Evolutionary conservation across 2,888 invertebrate species (phyloP).

Genomic region (Eucera pruinosa): DNA sequence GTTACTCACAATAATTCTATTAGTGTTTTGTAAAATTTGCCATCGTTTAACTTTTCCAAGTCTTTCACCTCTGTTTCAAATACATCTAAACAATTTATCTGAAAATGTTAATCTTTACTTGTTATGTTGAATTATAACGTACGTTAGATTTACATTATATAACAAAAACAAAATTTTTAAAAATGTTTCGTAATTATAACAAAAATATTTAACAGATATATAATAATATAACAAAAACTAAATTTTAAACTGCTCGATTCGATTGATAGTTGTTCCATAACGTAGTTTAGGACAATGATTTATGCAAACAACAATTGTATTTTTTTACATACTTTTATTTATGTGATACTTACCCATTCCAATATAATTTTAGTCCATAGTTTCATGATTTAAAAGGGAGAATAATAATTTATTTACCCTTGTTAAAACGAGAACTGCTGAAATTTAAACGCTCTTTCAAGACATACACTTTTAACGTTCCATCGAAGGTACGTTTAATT

Average conservation of each 20-base stretch:
- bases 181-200: neutral
- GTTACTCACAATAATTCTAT: constrained; percentile 74
- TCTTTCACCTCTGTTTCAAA: constrained; percentile 61
- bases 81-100: constrained; percentile 85
- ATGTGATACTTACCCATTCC: constrained; percentile 71
- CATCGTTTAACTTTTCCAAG: constrained; percentile 72
- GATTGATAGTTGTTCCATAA: neutral
- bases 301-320: neutral
- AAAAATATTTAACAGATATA: neutral
- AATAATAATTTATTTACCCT: constrained; percentile 11
- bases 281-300: neutral
- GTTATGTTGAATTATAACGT: neutral
- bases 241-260: neutral
- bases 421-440: neutral
- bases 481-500: constrained; percentile 62
- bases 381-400: constrained; percentile 64
- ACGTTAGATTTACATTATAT: neutral
- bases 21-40: constrained; percentile 72
- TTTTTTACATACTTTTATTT: constrained; percentile 1
- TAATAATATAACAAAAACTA: neutral
- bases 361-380: constrained; percentile 71
- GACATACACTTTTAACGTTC: constrained; percentile 30
- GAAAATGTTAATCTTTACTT: constrained; percentile 60
- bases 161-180: neutral
- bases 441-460: neutral